Evolutionary conservation across 2,113 vertebrate genomes (phyloP).

Genomic region (Dasypus novemcinctus): DNA sequence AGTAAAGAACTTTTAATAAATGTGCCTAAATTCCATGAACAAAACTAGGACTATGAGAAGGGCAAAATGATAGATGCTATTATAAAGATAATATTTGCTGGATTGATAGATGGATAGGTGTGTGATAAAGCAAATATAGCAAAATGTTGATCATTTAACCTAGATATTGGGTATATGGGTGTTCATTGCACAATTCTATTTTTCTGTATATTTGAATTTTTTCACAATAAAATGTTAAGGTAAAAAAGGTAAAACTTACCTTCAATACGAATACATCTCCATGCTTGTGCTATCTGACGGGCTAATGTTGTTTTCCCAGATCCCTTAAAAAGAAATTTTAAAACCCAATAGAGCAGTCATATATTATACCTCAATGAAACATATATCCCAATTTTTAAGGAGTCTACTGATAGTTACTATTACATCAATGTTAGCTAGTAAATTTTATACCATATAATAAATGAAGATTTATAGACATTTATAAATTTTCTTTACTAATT

Average conservation of each 20-base stretch:
- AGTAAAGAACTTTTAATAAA: background rate
- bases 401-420: background rate
- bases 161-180: background rate
- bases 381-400: constrained; percentile 30
- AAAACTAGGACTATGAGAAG: background rate
- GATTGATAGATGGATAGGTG: background rate
- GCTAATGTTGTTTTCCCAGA: constrained; percentile 94
- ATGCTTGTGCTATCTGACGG: constrained; percentile 86
- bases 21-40: background rate
- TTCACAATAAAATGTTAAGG: constrained; percentile 39
- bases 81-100: background rate
- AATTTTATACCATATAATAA: constrained; percentile 18
- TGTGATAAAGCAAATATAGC: background rate
- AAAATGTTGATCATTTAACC: background rate
- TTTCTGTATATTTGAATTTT: constrained; percentile 1
- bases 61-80: background rate
- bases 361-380: constrained; percentile 3
- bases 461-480: background rate
- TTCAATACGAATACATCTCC: constrained; percentile 92
- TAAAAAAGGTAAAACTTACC: constrained; percentile 81
- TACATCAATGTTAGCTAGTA: background rate
- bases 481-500: constrained; percentile 26
- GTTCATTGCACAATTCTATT: background rate
- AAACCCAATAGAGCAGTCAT: constrained; percentile 50
- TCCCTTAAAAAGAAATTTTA: constrained; percentile 86